Base-by-base conservation (phyloP, 2,888 invertebrate species). In the Chloromyia formosa region DNA sequence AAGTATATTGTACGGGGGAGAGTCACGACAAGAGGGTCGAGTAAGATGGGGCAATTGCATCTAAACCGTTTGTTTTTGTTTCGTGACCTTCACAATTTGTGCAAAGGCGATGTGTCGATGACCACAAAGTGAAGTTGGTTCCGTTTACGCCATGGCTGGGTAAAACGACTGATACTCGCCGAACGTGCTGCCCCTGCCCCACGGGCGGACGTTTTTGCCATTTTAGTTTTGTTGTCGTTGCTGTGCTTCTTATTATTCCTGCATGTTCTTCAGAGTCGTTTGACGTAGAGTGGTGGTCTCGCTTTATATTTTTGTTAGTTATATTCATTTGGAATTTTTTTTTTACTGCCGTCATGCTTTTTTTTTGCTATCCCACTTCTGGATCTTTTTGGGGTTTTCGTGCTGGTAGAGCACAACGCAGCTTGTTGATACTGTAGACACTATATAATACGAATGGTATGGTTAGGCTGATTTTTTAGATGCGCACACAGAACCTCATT, bases 91-190 rank as follows among this genome's bases (percentile, higher is more conserved):
- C 86, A 86, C 82, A 85, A 84, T 85, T 85, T 83, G 84, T 83
- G 85, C 85, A 86, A 86, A 86, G 86, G 83, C 86, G 85, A 85
- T 86, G 86, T 86, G 86, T 86, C 86, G 86, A 86, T 86, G 86
- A 86, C 86, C 86, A 86, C 84, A 83, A 66, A 58, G 40, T 71
- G 71, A 71, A 71, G 71, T 71, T 71, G 71, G 71, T 58, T 71
- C 71, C 58, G 56, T 71, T 69, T 69, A 18, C 27, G 61, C 2
- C 7, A 27, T 61, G 23, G n/a, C 61, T 42, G n/a, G 22, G 42
- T 16, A 56, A 20, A 49, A 12, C 49, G 49, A 12, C 49, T 10
- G 1, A 49, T 49, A n/a, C 49, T 12, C 49, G 12, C 16, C 49
- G 12, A 5, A 18, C 64, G 5, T 16, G 54, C 54, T 23, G 2